Evolutionary conservation across 1,140 invertebrate genomes (phyloP).

Genomic region (Cherax destructor): DNA sequence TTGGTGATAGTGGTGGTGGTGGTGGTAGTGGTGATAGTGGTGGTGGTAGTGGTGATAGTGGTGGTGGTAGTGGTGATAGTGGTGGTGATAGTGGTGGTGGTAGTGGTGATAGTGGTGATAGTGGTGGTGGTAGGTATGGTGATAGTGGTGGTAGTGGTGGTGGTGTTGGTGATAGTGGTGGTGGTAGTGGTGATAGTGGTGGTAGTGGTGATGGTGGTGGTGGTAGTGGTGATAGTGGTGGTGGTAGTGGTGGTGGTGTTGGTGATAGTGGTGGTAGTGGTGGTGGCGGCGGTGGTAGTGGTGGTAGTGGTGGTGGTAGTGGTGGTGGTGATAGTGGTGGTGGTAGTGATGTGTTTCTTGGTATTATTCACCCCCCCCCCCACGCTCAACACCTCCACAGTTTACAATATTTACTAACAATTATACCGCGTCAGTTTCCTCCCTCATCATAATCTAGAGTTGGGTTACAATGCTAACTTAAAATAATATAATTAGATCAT

Average conservation of each 20-base stretch:
- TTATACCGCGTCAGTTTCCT: no score
- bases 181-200: not conserved
- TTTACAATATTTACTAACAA: not conserved
- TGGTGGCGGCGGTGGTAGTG: no score
- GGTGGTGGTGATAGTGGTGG: not conserved
- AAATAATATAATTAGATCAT: no score
- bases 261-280: no score
- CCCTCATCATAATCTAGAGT: no score
- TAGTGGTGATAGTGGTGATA: no score
- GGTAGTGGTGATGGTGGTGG: not conserved
- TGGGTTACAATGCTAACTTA: no score
- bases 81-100: not conserved
- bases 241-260: no score
- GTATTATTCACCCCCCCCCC: not conserved
- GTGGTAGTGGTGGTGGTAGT: not conserved
- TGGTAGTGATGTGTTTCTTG: not conserved
- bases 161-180: no score
- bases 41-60: not conserved
- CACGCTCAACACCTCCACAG: not conserved
- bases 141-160: no score
- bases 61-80: not conserved
- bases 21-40: constrained; percentile 10
- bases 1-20: not conserved
- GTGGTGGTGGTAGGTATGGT: no score
- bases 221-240: not conserved